phyloP scores from a whole-genome alignment of 2,888 invertebrate genomes.

The Trichopoda pennipes region DNA sequence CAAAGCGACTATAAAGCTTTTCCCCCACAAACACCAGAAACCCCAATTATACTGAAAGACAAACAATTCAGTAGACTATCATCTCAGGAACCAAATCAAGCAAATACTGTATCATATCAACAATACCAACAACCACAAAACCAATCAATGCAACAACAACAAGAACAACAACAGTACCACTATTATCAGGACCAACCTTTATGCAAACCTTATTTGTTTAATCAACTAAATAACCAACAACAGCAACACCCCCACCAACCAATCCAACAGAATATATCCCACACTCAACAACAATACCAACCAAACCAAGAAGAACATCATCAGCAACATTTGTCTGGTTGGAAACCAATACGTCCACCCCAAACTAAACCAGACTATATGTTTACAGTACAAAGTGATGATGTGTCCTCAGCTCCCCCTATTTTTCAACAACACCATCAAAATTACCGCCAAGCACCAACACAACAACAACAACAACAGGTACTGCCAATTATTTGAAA shows the following conservation, averaged over 20 bases:
- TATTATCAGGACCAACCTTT: slow-evolving; percentile 33
- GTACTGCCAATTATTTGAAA: slow-evolving; percentile 61
- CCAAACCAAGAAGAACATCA: slow-evolving; percentile 36
- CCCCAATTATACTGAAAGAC: slow-evolving; percentile 69
- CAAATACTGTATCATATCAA: slow-evolving; percentile 38
- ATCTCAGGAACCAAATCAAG: slow-evolving; percentile 72
- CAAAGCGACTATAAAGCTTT: slow-evolving; percentile 66
- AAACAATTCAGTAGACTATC: slow-evolving; percentile 76
- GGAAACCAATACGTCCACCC: slow-evolving; percentile 74
- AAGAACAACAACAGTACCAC: slow-evolving; percentile 32
- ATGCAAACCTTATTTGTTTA: slow-evolving; percentile 27
- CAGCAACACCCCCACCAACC: slow-evolving; percentile 65
- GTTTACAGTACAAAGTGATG: slow-evolving; percentile 55
- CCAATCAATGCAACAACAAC: slow-evolving; percentile 54
- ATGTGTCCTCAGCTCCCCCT: slow-evolving; percentile 35
- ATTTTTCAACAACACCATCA: slow-evolving; percentile 69
- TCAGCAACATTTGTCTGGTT: slow-evolving; percentile 62
- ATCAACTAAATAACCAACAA: slow-evolving; percentile 66
- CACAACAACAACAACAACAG: slow-evolving; percentile 66
- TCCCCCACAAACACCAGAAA: slow-evolving; percentile 66
- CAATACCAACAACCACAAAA: slow-evolving; percentile 66
- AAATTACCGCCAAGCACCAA: slow-evolving; percentile 63
- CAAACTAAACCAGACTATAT: slow-evolving; percentile 70
- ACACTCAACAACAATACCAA: slow-evolving; percentile 37
- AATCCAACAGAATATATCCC: slow-evolving; percentile 50